phyloP scores from a whole-genome alignment of 2,113 vertebrate species.

The Tetrax tetrax region DNA sequence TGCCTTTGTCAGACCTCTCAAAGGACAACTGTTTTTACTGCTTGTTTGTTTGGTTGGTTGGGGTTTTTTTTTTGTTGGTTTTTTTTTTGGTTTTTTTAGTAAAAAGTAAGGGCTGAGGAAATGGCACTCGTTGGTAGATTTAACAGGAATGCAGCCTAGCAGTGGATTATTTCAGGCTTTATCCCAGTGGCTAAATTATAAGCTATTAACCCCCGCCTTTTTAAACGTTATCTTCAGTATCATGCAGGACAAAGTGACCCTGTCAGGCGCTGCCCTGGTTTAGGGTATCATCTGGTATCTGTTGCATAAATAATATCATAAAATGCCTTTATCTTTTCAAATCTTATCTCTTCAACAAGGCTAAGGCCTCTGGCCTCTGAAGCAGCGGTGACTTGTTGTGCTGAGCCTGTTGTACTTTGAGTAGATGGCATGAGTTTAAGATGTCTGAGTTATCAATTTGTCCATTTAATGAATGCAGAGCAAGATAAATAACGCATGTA shows the following conservation, averaged over 20 bases:
- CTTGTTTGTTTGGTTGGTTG: too few relatives aligned
- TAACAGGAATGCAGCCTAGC: not conserved
- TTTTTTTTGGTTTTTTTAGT: not conserved
- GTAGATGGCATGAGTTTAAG: not conserved
- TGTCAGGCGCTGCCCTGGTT: not conserved
- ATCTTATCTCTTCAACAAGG: not conserved
- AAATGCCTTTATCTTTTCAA: not conserved
- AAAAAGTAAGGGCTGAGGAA: not conserved
- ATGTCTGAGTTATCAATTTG: constrained; percentile 45
- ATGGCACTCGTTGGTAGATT: not conserved
- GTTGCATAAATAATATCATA: not conserved
- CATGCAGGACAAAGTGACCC: not conserved
- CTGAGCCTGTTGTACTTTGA: not conserved
- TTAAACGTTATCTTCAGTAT: not conserved
- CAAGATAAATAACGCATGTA: constrained; percentile 41
- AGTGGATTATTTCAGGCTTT: not conserved
- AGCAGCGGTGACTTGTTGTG: not conserved
- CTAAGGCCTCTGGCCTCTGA: not conserved
- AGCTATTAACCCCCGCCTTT: not conserved
- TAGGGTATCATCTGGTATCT: not conserved
- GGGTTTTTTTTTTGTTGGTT: too few relatives aligned
- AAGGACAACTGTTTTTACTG: not conserved
- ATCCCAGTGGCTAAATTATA: not conserved
- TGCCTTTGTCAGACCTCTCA: not conserved
- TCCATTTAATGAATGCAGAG: constrained; percentile 41